Evolutionary conservation across 2,888 invertebrate genomes (phyloP), one percentile per base, ranked within the genome.

Genomic region (Anaspis maculata): DNA sequence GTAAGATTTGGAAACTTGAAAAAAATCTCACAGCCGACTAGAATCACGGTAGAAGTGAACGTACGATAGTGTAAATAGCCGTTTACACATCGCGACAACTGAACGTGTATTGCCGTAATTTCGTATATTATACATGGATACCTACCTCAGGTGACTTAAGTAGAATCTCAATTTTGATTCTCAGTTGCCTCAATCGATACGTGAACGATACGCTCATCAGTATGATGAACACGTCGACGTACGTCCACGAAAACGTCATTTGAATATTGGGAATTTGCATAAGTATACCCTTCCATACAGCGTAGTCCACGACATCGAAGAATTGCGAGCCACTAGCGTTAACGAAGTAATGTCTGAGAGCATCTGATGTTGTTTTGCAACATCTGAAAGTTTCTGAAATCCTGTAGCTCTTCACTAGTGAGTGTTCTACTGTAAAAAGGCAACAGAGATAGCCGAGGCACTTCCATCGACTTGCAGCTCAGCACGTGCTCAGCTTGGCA

Each of bases 191-290:
- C 7, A 39, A 10, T 24, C 28, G 24, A 2, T 15, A 7, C 2
- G 34, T 28, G 15, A 34, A 31, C 24, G 39, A 30, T 3, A 25
- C 25, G 23, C 31, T 39, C 2, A 39, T 28, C 15, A 35, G 16
- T n/a, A 39, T 39, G 14, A 39, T 28, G 14, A 39, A 39, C 13
- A 35, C 22, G 21, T 39, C 35, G 5, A 28, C 15, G 13, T 22
- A 39, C 27, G 30, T 35, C 35, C 35, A 35, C 7, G 24, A 16
- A 22, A 39, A 32, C 5, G 35, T 35, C 3, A 21, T 23, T 26
- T 24, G 27, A 1, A 37, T 10, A 22, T 26, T 31, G 19, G n/a
- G 3, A 25, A 34, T 13, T 14, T 34, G 27, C 9, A 39, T 15
- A 15, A 34, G 14, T 24, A 34, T 6, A 9, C 24, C 39, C 27